Evolutionary conservation across 2,888 invertebrate species (phyloP), one percentile per base, ranked within the genome.

Genomic region (Eristalis arbustorum): DNA sequence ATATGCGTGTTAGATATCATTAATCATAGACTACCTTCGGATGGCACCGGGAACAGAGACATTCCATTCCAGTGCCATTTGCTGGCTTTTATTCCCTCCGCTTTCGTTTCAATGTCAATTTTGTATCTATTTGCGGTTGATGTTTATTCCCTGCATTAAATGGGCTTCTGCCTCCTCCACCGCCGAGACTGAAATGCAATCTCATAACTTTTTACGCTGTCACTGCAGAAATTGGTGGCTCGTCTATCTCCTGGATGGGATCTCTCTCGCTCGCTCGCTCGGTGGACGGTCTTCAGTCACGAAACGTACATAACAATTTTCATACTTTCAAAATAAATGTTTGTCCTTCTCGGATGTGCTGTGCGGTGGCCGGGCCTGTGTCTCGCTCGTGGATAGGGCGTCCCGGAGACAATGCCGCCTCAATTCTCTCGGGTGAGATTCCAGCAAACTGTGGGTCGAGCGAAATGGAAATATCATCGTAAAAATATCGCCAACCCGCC

Each of bases 1-100:
- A 85, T 81, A 81, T 85, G 82, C 85, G 85, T 82, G 85, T 87
- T 74, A 87, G 85, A 87, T 87, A 87, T 87, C 85, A 87, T 87
- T 87, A 87, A 87, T 87, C 82, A 87, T 84, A 84, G 77, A 82
- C 61, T 42, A 79, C 80, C 80, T 66, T n/a, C 31, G 25, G 34
- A 3, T 59, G 63, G 56, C 42, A 31, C 25, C 67, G 40, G 37
- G 13, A 37, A 59, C 56, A 62, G 59, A 66, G 49, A 78, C 72
- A 64, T 63, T 74, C 49, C 18, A n/a, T 42, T n/a, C n/a, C 42
- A 66, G 71, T 71, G 66, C 57, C 31, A 31, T 31, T 31, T 31
- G 31, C 8, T 10, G 31, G 63, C 69, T 57, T 37, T 71, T 75
- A 79, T 63, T 37, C 66, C 18, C 67, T 64, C 40, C 66, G 59